These are phyloP conservation scores for Ptychobarbus kaznakovi DNA, from an alignment of 2,797 vertebrate genomes.

Conservation along the genomic window DNA sequence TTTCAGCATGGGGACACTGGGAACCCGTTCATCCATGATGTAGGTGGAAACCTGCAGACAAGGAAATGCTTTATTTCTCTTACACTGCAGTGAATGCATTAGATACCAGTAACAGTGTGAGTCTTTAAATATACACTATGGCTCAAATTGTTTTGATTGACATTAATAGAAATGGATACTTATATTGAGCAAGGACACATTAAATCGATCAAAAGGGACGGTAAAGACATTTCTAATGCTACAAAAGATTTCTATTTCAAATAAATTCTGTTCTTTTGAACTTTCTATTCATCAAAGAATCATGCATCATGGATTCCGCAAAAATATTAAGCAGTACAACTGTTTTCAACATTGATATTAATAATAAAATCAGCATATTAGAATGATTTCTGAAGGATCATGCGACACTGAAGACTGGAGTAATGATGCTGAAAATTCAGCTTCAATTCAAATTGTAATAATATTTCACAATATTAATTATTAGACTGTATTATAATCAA, in stretches of 20 bases:
- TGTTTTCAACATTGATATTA: neutral
- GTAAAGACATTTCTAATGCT: neutral
- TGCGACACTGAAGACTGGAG: neutral
- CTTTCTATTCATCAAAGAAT: neutral
- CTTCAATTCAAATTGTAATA: neutral
- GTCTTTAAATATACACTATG: neutral
- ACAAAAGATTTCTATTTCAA: neutral
- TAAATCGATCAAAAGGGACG: neutral
- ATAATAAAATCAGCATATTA: neutral
- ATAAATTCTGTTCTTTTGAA: no score
- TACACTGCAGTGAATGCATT: neutral
- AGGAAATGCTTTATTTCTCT: neutral
- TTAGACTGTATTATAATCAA: neutral
- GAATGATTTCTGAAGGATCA: neutral
- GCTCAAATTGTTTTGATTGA: no score
- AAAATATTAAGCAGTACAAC: neutral
- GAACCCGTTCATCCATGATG: constrained; percentile 90
- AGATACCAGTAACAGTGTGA: neutral
- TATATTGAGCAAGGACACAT: neutral
- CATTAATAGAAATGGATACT: no score
- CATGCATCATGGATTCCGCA: neutral
- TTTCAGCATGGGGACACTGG: constrained; percentile 84
- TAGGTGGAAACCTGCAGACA: constrained; percentile 85
- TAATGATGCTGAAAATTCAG: neutral
- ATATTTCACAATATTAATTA: neutral